Evolutionary conservation across 64 coral and sea anemone species (phyloP).

Genomic region (Astreopora myriophthalma): DNA sequence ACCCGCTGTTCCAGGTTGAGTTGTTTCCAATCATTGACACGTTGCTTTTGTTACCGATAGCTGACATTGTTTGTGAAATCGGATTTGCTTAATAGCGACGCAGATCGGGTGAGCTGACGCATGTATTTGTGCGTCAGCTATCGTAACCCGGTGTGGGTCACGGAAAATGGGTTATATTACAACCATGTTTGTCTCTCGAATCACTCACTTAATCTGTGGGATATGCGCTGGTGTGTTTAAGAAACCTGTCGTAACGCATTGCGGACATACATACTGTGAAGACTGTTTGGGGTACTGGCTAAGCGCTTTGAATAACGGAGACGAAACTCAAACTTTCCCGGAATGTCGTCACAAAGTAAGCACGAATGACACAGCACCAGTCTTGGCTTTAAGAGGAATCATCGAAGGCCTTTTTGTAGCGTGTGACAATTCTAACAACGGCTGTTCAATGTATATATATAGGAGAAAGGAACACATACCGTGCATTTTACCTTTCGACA

Average conservation of each 20-base stretch:
- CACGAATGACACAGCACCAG: not conserved
- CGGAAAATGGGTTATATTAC: conserved; percentile 79
- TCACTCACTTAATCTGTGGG: conserved; percentile 82
- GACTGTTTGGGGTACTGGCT: conserved; percentile 73
- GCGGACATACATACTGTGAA: conserved; percentile 89
- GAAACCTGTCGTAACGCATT: conserved; percentile 66
- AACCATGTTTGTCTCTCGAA: conserved; percentile 57
- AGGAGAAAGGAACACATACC: no score
- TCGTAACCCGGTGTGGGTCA: no score
- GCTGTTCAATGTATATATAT: no score
- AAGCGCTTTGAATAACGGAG: not conserved
- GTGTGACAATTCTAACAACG: conserved; percentile 31
- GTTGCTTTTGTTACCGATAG: not conserved
- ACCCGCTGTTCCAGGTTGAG: not conserved
- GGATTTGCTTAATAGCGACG: not conserved
- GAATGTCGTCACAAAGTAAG: conserved; percentile 25
- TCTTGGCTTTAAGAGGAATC: conserved; percentile 46
- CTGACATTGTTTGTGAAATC: not conserved
- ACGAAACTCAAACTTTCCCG: conserved; percentile 27
- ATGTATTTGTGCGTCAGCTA: not conserved
- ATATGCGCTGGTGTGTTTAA: conserved; percentile 86
- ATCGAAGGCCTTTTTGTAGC: conserved; percentile 48
- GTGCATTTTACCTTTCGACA: no score
- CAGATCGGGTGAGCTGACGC: not conserved
- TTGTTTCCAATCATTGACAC: not conserved